Conservation (phyloP, 2,113 vertebrate genomes). For the Panthera tigris region DNA sequence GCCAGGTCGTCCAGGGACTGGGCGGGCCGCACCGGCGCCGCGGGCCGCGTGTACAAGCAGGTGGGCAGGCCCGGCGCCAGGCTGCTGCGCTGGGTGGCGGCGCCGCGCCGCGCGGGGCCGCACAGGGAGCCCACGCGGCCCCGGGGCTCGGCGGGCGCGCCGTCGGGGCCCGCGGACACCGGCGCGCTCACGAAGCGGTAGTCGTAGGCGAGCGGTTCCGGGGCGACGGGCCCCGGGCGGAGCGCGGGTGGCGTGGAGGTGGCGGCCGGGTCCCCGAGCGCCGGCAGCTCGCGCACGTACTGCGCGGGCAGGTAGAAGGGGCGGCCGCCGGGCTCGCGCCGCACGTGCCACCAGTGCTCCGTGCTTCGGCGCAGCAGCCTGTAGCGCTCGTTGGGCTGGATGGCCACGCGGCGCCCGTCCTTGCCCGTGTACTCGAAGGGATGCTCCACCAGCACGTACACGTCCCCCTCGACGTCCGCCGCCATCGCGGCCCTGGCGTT, state of each 20-base stretch:
- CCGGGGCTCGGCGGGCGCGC: background rate
- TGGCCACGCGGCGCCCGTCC: conserved; percentile 89
- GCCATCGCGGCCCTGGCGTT: conserved; percentile 59
- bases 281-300: conserved; percentile 89
- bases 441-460: conserved; percentile 90
- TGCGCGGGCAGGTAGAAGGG: conserved; percentile 94
- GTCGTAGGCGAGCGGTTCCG: conserved; percentile 71
- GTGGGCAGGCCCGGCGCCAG: background rate
- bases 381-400: conserved; percentile 92
- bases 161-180: background rate
- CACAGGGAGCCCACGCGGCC: conserved; percentile 57
- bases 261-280: conserved; percentile 64
- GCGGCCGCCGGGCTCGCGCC: conserved; percentile 82
- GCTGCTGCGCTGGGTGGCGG: background rate
- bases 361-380: conserved; percentile 90
- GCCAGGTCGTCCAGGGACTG: conserved; percentile 84
- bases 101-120: background rate
- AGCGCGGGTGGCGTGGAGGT: background rate
- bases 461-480: conserved; percentile 79
- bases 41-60: background rate
- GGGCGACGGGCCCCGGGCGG: conserved; percentile 48
- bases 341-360: conserved; percentile 95
- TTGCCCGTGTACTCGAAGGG: conserved; percentile 90
- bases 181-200: conserved; percentile 78
- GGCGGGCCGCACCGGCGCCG: conserved; percentile 64